Base-by-base conservation (phyloP, 1,140 invertebrate species). In the Potamilus streckersoni region DNA sequence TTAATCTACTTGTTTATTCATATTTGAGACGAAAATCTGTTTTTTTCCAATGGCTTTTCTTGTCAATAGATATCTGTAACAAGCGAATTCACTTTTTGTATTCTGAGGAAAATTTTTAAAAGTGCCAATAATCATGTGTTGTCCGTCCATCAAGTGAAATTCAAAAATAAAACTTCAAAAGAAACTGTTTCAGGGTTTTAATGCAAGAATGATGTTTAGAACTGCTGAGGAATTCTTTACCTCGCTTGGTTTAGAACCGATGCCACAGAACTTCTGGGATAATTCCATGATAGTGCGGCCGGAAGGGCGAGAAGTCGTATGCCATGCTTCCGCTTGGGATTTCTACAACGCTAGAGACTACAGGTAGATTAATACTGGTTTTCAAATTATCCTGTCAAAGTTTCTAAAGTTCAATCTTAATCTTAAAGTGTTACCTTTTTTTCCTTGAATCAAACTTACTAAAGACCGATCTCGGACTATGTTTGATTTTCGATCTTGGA, bases 261-360 rank as follows among this genome's bases (percentile, higher is more conserved):
- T 98, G 94, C 93, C 96, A 0, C 90, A 87, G 31, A 77, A 81
- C 49, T 93, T 93, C 84, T 93, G 91, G 91, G 83, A 89, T 3
- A 81, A 89, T 14, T 92, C 92, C 12, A 89, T 92, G 71, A 64
- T 93, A 8, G 85, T 87, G 62, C 91, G 91, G 78, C 91, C 84
- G 86, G 94, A 95, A 77, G 94, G 92, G n/a, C 90, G 93, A 1
- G 73, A 80, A 19, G 83, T 92, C 2, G 93, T 96, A 8, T 98
- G 96, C 83, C 96, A 97, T 84, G 95, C 96, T 0, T 95, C 97
- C 93, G 96, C 96, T 3, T 97, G 95, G 95, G 96, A 97, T 87
- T 97, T 97, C 89, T 97, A 95, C 85, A 96, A 97, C 85, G 91
- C 93, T 68, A 91, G 94, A 77, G 96, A 95, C 85, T 94, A 91